phyloP scores from a whole-genome alignment of 2,113 vertebrate genomes.

The Heptranchias perlo region DNA sequence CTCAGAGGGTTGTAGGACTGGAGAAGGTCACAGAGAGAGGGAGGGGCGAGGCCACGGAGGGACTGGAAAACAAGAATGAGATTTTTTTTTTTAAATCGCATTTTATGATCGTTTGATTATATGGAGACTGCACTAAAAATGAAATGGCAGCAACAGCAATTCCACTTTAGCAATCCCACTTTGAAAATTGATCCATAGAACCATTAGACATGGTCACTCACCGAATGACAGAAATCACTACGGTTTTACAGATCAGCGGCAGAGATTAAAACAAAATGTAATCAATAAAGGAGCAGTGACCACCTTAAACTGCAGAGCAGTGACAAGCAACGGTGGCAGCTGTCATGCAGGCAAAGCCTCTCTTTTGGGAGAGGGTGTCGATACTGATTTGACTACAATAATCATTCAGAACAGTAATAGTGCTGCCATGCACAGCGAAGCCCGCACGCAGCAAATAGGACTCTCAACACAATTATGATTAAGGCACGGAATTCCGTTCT shows the following conservation, averaged over 20 bases:
- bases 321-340: not conserved
- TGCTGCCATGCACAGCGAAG: not conserved
- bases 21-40: too few species aligned
- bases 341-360: not conserved
- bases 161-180: too few species aligned
- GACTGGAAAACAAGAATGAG: too few species aligned
- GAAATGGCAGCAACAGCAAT: not conserved
- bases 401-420: not conserved
- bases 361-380: not conserved
- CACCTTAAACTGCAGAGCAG: not conserved
- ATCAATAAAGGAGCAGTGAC: not conserved
- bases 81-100: too few species aligned
- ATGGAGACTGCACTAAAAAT: not conserved
- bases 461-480: not conserved
- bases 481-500: not conserved
- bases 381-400: not conserved
- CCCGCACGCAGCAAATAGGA: not conserved
- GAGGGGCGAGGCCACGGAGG: too few species aligned
- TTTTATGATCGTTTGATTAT: not conserved
- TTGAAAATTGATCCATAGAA: not conserved
- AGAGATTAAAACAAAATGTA: not conserved
- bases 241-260: not conserved
- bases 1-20: too few species aligned
- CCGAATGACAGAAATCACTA: not conserved
- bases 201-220: not conserved